phyloP scores from a whole-genome alignment of 2,113 vertebrate species.

The Siniperca chuatsi region DNA sequence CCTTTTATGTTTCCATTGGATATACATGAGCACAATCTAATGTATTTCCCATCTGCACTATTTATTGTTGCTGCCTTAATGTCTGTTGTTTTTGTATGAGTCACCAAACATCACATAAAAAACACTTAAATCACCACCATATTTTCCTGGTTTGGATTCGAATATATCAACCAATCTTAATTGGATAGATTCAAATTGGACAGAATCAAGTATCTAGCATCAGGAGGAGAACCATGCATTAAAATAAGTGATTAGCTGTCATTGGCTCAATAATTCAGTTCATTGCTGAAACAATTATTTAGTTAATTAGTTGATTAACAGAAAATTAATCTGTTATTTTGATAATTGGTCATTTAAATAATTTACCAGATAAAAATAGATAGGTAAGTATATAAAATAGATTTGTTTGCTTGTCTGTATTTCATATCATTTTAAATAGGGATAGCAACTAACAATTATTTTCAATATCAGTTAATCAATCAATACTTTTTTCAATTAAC shows the following conservation, averaged over 20 bases:
- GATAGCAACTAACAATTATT: not conserved
- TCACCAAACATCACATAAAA: constrained; percentile 16
- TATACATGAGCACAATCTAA: constrained; percentile 56
- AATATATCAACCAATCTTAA: constrained; percentile 13
- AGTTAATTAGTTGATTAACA: not conserved
- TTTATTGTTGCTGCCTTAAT: constrained; percentile 29
- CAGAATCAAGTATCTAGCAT: not conserved
- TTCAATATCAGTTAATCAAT: not conserved
- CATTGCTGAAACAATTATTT: not conserved
- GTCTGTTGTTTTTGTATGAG: constrained; percentile 13
- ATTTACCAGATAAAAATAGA: not conserved
- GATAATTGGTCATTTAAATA: not conserved
- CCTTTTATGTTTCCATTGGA: constrained; percentile 68
- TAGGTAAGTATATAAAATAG: not conserved
- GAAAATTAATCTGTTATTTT: not conserved
- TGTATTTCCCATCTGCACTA: constrained; percentile 60
- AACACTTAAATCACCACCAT: constrained; percentile 20
- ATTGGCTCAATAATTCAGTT: constrained; percentile 25
- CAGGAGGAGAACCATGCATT: not conserved
- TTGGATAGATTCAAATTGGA: constrained; percentile 14
- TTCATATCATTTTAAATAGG: not conserved
- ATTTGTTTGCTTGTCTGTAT: not conserved
- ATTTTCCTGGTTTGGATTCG: constrained; percentile 27
- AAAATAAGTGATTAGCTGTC: constrained; percentile 19
- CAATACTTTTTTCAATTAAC: not conserved